These are phyloP conservation scores for Mus caroli DNA, from an alignment of 2,797 vertebrate species.

Conservation along the genomic window DNA sequence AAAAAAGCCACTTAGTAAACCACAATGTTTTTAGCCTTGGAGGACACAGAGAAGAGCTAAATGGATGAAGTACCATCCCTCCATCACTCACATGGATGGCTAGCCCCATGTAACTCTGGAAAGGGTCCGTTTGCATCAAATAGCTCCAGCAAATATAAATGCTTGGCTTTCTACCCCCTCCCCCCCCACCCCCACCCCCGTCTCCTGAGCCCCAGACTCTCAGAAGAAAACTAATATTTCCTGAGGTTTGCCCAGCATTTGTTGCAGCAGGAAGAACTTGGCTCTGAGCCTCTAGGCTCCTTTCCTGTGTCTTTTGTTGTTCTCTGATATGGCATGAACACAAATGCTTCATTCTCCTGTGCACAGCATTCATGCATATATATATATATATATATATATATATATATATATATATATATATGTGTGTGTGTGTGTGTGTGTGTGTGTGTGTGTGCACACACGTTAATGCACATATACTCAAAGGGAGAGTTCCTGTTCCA, in stretches of 20 bases:
- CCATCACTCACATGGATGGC: background rate
- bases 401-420: no score
- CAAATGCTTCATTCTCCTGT: background rate
- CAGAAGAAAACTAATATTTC: background rate
- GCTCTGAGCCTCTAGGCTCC: background rate
- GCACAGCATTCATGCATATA: background rate
- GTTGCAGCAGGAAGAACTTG: background rate
- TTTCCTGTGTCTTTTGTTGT: background rate
- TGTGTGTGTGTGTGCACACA: background rate
- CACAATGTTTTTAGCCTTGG: slow-evolving; percentile 40
- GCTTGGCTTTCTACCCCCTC: background rate
- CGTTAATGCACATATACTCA: background rate
- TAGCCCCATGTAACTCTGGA: background rate
- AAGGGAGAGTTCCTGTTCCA: background rate
- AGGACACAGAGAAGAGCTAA: slow-evolving; percentile 17
- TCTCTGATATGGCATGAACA: background rate
- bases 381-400: no score
- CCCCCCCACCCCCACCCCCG: no score
- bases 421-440: no score
- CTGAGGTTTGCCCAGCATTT: background rate
- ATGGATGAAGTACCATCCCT: background rate
- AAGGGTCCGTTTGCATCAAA: background rate
- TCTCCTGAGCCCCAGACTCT: background rate
- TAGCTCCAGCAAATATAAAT: background rate
- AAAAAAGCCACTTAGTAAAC: slow-evolving; percentile 35